These are phyloP conservation scores for Pocota personata DNA, from an alignment of 2,888 invertebrate genomes.

Conservation along the genomic window DNA sequence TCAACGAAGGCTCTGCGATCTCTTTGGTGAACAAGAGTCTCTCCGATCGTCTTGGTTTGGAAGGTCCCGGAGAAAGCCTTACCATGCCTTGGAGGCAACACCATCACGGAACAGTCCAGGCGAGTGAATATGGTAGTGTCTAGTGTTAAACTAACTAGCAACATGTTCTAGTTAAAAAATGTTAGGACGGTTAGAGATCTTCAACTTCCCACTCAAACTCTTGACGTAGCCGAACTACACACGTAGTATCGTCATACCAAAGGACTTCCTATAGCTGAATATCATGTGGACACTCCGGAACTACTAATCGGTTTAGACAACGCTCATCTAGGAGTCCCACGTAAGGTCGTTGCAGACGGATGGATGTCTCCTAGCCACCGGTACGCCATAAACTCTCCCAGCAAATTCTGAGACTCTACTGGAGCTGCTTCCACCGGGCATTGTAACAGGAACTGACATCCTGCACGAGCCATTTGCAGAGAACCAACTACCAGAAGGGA, in stretches of 20 bases:
- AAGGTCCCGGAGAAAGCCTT: constrained; percentile 31
- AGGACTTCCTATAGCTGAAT: constrained; percentile 11
- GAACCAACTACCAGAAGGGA: too few relatives aligned
- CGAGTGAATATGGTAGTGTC: constrained; percentile 47
- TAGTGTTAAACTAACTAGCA: constrained; percentile 9
- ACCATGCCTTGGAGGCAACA: constrained; percentile 56
- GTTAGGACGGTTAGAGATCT: too few relatives aligned
- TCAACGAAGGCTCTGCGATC: too few relatives aligned
- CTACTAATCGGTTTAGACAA: constrained; percentile 39
- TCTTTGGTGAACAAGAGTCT: constrained; percentile 43
- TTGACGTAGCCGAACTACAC: constrained; percentile 1
- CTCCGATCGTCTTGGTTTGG: constrained; percentile 24
- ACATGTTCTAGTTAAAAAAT: constrained; percentile 41
- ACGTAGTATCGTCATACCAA: constrained; percentile 15
- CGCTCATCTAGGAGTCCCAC: too few relatives aligned
- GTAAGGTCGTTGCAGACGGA: too few relatives aligned
- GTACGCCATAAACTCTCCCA: too few relatives aligned
- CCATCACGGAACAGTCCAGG: constrained; percentile 36
- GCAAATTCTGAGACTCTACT: too few relatives aligned
- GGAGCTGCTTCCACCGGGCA: too few relatives aligned
- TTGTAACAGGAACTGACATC: too few relatives aligned
- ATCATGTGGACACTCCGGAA: constrained; percentile 7
- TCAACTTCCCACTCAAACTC: constrained; percentile 22
- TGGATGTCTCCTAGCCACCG: constrained; percentile 23
- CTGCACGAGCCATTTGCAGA: too few relatives aligned